Conservation (phyloP, 1,140 invertebrate genomes). For the Pygmarrhopalites habei region DNA sequence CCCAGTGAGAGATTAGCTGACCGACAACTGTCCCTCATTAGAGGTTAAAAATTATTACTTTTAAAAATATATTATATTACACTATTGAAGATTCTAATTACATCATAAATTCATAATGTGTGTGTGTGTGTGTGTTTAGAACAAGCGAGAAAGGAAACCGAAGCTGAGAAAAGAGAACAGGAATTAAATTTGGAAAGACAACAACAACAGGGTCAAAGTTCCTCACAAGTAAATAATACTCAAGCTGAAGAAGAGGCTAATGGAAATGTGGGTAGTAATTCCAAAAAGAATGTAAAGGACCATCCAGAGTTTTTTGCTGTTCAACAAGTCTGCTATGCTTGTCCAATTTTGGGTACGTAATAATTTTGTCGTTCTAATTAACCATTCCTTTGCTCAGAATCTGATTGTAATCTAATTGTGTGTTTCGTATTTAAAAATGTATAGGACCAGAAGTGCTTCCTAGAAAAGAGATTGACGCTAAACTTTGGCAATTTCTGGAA, state of each 20-base stretch:
- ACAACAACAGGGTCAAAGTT: too few relatives aligned
- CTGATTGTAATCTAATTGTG: too few relatives aligned
- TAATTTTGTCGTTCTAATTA: too few relatives aligned
- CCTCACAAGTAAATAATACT: not conserved
- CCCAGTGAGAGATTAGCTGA: slow-evolving; percentile 20
- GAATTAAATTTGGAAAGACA: slow-evolving; percentile 18
- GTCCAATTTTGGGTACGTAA: slow-evolving; percentile 68
- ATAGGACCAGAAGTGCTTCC: slow-evolving; percentile 63
- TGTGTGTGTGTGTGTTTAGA: slow-evolving; percentile 41
- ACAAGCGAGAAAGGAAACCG: slow-evolving; percentile 69
- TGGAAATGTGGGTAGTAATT: slow-evolving; percentile 14
- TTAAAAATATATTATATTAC: not conserved
- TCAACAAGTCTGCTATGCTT: slow-evolving; percentile 66
- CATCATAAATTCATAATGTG: slow-evolving; percentile 1
- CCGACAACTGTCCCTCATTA: slow-evolving; percentile 33
- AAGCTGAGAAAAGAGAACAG: slow-evolving; percentile 55
- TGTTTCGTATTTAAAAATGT: too few relatives aligned
- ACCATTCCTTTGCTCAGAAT: too few relatives aligned
- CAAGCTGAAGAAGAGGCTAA: not conserved
- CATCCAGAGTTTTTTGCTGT: slow-evolving; percentile 50
- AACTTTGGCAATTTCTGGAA: slow-evolving; percentile 72
- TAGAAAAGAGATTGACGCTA: slow-evolving; percentile 71
- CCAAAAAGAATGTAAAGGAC: too few relatives aligned
- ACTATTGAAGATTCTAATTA: not conserved
- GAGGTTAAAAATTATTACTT: slow-evolving; percentile 27